A percentile compares a stretch with the other conserved stretches of the same genome.
These are phyloP conservation scores for Solenopsis fugax DNA, from an alignment of 1,140 invertebrate species.

Conservation along the genomic window DNA sequence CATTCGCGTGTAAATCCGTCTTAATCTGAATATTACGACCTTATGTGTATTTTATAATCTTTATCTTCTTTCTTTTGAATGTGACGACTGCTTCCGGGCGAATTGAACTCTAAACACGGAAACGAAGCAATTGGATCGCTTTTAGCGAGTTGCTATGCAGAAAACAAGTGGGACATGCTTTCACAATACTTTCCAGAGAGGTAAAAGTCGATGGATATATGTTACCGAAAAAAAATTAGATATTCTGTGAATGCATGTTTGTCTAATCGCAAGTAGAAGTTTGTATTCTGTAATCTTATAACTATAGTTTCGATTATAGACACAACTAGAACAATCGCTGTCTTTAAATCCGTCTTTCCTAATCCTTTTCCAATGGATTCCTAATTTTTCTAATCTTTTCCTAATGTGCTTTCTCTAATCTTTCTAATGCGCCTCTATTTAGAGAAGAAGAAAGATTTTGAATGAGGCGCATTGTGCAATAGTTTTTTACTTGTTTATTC, in stretches of 20 bases:
- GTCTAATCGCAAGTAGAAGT: neutral
- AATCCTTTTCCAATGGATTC: neutral
- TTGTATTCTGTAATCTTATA: neutral
- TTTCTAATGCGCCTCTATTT: neutral
- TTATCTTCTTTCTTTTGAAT: neutral
- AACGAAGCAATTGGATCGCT: neutral
- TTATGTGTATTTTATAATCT: neutral
- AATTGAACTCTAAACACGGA: neutral
- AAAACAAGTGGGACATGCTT: conserved; percentile 35
- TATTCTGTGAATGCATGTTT: neutral
- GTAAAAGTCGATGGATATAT: conserved; percentile 19
- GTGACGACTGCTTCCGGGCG: neutral
- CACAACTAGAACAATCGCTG: too few species aligned
- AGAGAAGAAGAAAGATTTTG: neutral
- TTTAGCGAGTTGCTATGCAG: neutral
- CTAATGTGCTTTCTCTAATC: neutral
- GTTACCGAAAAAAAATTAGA: neutral
- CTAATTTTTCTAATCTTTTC: neutral
- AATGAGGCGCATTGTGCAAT: neutral
- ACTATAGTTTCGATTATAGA: too few species aligned
- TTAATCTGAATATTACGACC: neutral
- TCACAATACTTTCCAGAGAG: conserved; percentile 45
- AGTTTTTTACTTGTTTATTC: neutral
- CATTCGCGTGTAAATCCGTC: neutral
- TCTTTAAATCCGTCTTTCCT: neutral